A percentile compares a stretch with the other conserved stretches of the same genome.
Evolutionary conservation across 2,797 vertebrate genomes (phyloP).

Genomic region (Neosilurus mollespiculum): DNA sequence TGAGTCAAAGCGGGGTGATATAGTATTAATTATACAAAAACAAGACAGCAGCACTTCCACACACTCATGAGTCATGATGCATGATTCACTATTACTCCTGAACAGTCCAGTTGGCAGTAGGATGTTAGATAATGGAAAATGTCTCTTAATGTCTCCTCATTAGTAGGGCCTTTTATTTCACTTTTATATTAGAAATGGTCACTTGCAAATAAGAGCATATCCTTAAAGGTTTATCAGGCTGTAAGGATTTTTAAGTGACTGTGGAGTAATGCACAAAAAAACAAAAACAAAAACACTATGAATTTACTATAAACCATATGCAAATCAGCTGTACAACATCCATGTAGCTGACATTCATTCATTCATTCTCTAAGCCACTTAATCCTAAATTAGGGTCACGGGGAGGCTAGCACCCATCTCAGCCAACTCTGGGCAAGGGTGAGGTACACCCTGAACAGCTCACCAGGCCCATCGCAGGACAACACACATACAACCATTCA

Average conservation of each 20-base stretch:
- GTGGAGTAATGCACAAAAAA: background rate
- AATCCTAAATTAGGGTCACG: too few relatives aligned
- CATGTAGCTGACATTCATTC: background rate
- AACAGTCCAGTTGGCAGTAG: background rate
- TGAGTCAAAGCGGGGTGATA: background rate
- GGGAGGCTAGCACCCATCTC: too few relatives aligned
- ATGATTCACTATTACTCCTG: background rate
- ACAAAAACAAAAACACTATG: background rate
- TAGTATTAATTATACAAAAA: conserved; percentile 3
- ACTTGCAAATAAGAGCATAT: background rate
- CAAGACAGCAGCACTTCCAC: background rate
- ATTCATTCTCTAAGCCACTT: too few relatives aligned
- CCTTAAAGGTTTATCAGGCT: background rate
- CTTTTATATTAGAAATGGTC: background rate
- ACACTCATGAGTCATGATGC: background rate
- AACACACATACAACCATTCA: too few relatives aligned
- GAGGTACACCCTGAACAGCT: too few relatives aligned
- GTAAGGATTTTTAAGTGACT: background rate
- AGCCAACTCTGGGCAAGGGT: too few relatives aligned
- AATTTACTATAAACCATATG: background rate
- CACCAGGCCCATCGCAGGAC: too few relatives aligned
- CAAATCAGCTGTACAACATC: background rate
- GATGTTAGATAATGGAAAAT: background rate
- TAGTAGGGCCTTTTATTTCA: background rate
- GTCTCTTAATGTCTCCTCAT: background rate